phyloP scores from a whole-genome alignment of 2,113 vertebrate species.

The Coturnix japonica region DNA sequence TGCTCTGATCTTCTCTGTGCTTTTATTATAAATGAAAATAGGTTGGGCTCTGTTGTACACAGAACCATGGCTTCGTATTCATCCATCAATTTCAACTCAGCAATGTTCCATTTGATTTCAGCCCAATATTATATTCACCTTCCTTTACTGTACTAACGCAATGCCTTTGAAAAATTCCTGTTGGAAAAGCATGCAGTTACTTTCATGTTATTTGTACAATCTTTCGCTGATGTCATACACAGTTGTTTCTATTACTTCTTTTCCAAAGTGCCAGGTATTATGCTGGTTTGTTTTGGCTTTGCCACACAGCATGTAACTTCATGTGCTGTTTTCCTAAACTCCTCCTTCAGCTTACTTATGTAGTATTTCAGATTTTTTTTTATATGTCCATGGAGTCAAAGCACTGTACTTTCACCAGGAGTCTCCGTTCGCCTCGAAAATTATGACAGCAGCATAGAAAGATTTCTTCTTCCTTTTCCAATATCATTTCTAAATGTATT shows the following conservation, averaged over 20 bases:
- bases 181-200: not conserved
- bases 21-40: not conserved
- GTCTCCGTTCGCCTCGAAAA: slow-evolving; percentile 43
- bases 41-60: not conserved
- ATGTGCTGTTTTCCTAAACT: slow-evolving; percentile 19
- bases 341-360: slow-evolving; percentile 2
- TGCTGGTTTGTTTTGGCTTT: slow-evolving; percentile 48
- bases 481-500: not conserved
- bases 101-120: not conserved
- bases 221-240: not conserved
- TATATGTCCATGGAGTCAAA: slow-evolving; percentile 20
- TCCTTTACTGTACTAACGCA: not conserved
- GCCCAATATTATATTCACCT: not conserved
- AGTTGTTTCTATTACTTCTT: not conserved
- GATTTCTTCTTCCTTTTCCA: slow-evolving; percentile 23
- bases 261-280: slow-evolving; percentile 7
- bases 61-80: not conserved
- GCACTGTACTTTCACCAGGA: slow-evolving; percentile 34
- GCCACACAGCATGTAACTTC: not conserved
- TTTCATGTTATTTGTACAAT: not conserved
- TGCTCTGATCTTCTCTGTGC: not conserved
- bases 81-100: not conserved
- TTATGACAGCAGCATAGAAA: not conserved
- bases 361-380: slow-evolving; percentile 10
- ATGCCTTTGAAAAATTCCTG: not conserved